Conservation (phyloP, 2,888 invertebrate genomes). For the Mythimna albipuncta region DNA sequence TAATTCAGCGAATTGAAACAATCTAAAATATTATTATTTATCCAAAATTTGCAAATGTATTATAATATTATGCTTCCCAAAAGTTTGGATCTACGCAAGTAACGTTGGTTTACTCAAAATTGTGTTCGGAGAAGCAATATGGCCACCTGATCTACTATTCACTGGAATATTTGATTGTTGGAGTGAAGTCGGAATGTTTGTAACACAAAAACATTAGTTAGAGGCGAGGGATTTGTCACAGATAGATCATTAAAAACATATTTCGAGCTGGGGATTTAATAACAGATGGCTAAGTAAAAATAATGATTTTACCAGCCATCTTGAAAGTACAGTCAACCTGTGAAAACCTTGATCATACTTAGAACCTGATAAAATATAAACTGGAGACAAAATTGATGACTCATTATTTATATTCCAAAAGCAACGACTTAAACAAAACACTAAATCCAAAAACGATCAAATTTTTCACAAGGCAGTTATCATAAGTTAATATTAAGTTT, state of each 20-base stretch:
- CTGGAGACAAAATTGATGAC: background rate
- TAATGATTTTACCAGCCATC: background rate
- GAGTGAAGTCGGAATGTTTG: conserved; percentile 3
- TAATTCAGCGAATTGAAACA: conserved; percentile 46
- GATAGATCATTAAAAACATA: background rate
- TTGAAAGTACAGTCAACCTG: background rate
- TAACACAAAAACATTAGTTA: background rate
- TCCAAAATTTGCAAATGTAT: conserved; percentile 58
- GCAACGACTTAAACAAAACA: background rate
- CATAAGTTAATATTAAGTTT: background rate
- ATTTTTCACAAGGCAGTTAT: background rate
- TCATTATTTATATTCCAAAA: background rate
- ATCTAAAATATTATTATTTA: conserved; percentile 53
- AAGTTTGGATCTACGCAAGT: conserved; percentile 44
- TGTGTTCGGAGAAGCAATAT: conserved; percentile 21
- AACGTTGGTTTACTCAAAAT: conserved; percentile 31
- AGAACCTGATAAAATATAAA: background rate
- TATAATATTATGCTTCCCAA: conserved; percentile 61
- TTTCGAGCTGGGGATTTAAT: background rate
- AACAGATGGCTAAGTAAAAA: conserved; percentile 16
- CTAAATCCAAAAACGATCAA: background rate
- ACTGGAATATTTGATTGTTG: conserved; percentile 55
- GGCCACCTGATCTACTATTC: conserved; percentile 45
- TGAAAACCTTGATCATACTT: conserved; percentile 13
- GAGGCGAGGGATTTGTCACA: background rate